Conservation (phyloP, 2,797 vertebrate genomes). For the Sebastes steindachneri region DNA sequence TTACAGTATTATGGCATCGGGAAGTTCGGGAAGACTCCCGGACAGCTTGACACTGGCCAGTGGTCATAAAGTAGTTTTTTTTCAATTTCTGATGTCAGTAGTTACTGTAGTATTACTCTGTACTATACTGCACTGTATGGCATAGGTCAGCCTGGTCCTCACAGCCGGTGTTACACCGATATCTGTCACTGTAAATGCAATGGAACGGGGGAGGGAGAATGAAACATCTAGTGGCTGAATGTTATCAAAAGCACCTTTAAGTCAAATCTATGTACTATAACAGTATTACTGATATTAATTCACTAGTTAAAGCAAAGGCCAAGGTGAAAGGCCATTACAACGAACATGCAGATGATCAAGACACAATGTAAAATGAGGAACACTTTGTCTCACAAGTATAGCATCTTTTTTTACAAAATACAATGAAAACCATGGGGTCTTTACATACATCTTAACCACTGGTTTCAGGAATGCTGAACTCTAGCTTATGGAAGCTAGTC, state of each 20-base stretch:
- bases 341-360: not conserved
- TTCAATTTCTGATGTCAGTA: too few species aligned
- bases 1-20: too few species aligned
- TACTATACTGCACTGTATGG: too few species aligned
- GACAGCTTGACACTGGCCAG: rapidly evolving
- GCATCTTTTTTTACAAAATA: conserved; percentile 17
- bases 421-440: not conserved
- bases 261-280: not conserved
- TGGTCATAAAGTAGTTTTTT: rapidly evolving
- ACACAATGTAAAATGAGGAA: not conserved
- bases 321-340: not conserved
- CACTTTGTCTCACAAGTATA: conserved; percentile 34
- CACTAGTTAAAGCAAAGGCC: not conserved
- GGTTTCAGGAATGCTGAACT: conserved; percentile 35
- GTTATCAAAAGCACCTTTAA: too few species aligned
- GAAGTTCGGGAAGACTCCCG: too few species aligned
- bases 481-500: conserved; percentile 3
- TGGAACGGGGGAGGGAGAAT: too few species aligned
- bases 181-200: too few species aligned
- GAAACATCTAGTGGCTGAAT: too few species aligned
- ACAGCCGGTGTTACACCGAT: too few species aligned
- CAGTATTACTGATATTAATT: not conserved
- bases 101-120: too few species aligned
- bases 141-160: too few species aligned
- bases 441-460: conserved; percentile 25